A percentile compares a stretch with the other conserved stretches of the same genome.
phyloP scores from a whole-genome alignment of 2,888 invertebrate species.

The Plebejus argus region DNA sequence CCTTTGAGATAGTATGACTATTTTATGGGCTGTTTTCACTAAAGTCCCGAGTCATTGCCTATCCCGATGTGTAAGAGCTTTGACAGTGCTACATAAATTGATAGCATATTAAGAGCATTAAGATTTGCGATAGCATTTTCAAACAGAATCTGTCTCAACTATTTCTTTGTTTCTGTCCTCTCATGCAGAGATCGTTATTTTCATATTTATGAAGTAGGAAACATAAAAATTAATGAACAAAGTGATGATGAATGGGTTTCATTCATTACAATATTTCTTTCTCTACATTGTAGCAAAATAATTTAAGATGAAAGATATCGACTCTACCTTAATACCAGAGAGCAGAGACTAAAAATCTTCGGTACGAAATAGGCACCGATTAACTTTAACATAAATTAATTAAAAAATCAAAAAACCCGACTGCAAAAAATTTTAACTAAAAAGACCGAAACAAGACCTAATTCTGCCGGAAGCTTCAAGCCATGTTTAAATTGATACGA shows the following conservation, averaged over 20 bases:
- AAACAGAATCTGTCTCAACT: background rate
- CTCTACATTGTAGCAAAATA: conserved; percentile 4
- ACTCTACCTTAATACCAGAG: background rate
- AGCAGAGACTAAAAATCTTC: background rate
- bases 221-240: background rate
- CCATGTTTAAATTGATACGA: no score
- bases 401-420: no score
- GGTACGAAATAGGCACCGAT: background rate
- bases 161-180: background rate
- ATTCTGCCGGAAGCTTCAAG: no score
- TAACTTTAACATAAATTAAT: no score
- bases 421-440: no score
- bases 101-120: background rate
- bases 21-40: background rate
- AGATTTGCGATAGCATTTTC: background rate
- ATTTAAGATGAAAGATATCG: background rate
- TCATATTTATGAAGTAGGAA: background rate
- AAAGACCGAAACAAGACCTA: no score
- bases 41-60: background rate
- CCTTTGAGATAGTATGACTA: conserved; percentile 7
- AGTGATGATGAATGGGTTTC: background rate
- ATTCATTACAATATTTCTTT: background rate
- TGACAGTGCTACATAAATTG: background rate
- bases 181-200: background rate
- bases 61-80: background rate